Evolutionary conservation across 2,888 invertebrate genomes (phyloP).

Genomic region (Caenorhabditis wallacei): DNA sequence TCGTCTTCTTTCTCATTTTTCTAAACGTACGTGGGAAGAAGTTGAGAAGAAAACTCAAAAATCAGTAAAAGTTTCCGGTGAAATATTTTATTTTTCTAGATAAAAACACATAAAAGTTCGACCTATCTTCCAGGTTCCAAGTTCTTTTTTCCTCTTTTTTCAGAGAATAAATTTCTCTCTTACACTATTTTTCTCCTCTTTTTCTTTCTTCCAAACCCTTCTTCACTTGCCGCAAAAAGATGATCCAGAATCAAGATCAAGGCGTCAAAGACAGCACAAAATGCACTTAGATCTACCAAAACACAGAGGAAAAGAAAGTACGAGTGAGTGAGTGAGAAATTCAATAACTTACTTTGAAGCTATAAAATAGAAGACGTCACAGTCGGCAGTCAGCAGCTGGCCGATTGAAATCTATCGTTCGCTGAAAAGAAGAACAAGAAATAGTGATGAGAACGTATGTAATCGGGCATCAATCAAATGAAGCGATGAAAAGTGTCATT

Average conservation of each 20-base stretch:
- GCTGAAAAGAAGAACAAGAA: conserved; percentile 53
- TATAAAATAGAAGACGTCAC: neutral
- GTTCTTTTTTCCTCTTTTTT: conserved; percentile 15
- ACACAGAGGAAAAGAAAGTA: neutral
- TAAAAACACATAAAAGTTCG: conserved; percentile 23
- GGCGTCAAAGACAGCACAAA: conserved; percentile 11
- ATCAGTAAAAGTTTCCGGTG: neutral
- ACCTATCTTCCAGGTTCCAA: conserved; percentile 19
- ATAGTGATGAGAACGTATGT: conserved; percentile 45
- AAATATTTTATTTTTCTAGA: conserved; percentile 1
- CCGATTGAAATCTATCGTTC: conserved; percentile 38
- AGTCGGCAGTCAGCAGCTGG: conserved; percentile 13
- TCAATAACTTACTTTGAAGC: neutral
- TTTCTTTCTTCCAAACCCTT: neutral
- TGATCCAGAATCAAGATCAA: conserved; percentile 20
- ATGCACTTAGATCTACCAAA: neutral
- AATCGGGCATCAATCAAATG: conserved; percentile 52
- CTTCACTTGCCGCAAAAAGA: conserved; percentile 14
- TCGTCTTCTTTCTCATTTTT: too few relatives aligned
- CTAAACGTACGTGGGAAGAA: conserved; percentile 82
- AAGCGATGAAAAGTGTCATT: conserved; percentile 28
- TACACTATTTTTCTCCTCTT: conserved; percentile 8
- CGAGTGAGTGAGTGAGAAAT: too few relatives aligned
- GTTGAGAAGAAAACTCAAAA: neutral
- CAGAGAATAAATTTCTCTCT: conserved; percentile 34